phyloP scores from a whole-genome alignment of 2,888 invertebrate genomes.

The Belgica antarctica region DNA sequence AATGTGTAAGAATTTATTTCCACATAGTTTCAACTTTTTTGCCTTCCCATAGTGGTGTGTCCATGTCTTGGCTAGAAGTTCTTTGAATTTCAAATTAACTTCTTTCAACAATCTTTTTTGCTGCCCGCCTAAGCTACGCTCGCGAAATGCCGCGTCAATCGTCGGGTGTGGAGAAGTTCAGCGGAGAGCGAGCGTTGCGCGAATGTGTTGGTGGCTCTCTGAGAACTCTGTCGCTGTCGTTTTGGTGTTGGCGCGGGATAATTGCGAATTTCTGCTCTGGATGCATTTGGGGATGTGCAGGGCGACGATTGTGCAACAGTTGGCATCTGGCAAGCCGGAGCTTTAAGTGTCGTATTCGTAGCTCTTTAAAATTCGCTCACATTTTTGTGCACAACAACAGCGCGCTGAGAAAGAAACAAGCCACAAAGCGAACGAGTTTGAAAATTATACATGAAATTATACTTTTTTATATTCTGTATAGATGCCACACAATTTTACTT shows the following conservation, averaged over 20 bases:
- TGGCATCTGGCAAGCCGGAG: conserved; percentile 28
- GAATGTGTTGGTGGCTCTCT: conserved; percentile 33
- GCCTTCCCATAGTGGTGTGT: not conserved
- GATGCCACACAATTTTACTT: conserved; percentile 32
- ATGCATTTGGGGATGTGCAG: no score
- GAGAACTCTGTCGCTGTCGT: not conserved
- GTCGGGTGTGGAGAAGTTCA: conserved; percentile 27
- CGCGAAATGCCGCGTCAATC: conserved; percentile 25
- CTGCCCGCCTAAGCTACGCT: conserved; percentile 18
- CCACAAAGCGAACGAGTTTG: conserved; percentile 41
- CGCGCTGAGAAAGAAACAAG: conserved; percentile 12
- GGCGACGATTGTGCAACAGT: no score
- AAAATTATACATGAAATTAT: conserved; percentile 40
- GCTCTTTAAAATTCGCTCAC: conserved; percentile 44
- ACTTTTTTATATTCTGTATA: conserved; percentile 21
- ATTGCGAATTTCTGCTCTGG: no score
- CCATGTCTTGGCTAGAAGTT: conserved; percentile 6
- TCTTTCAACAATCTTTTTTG: conserved; percentile 25
- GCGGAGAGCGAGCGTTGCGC: not conserved
- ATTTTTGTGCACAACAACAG: conserved; percentile 1
- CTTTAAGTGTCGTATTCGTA: conserved; percentile 33
- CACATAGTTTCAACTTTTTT: no score
- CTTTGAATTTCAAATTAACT: conserved; percentile 37
- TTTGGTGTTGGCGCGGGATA: conserved; percentile 27
- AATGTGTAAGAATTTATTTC: conserved; percentile 35